Evolutionary conservation across 2,797 vertebrate genomes (phyloP).

Genomic region (Odontamblyopus lacepedii): DNA sequence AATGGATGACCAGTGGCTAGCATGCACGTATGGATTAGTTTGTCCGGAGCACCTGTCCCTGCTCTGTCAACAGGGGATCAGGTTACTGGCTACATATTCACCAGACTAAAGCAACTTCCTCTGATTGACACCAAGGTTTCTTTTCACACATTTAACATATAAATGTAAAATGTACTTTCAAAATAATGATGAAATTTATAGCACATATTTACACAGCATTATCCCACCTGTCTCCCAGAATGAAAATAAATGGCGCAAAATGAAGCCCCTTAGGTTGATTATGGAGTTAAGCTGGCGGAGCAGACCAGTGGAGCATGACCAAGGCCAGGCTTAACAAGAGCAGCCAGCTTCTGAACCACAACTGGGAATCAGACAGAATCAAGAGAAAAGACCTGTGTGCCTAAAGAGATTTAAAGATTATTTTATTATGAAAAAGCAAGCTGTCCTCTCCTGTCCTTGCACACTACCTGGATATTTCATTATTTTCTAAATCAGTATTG

Average conservation of each 20-base stretch:
- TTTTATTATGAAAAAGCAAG: slow-evolving; percentile 17
- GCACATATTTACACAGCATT: neutral
- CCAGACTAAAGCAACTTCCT: slow-evolving; percentile 69
- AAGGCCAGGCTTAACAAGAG: slow-evolving; percentile 36
- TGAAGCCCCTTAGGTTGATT: slow-evolving; percentile 55
- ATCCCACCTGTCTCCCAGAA: slow-evolving; percentile 1
- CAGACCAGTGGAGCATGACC: slow-evolving; percentile 42
- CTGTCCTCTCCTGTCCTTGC: slow-evolving; percentile 19
- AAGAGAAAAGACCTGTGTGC: slow-evolving; percentile 20
- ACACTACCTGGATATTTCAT: neutral
- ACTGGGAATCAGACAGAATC: slow-evolving; percentile 27
- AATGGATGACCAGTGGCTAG: slow-evolving; percentile 72
- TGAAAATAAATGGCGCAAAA: slow-evolving; percentile 25
- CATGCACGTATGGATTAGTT: slow-evolving; percentile 74
- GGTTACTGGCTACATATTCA: slow-evolving; percentile 66
- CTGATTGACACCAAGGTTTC: slow-evolving; percentile 47
- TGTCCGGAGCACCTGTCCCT: slow-evolving; percentile 76
- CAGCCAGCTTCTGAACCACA: slow-evolving; percentile 31
- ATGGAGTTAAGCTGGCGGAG: slow-evolving; percentile 55
- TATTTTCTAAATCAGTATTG: neutral
- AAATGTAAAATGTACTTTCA: neutral
- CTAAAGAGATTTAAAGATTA: slow-evolving; percentile 46
- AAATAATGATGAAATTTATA: too few relatives aligned
- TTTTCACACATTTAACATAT: slow-evolving; percentile 14
- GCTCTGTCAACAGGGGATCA: slow-evolving; percentile 80